Evolutionary conservation across 2,888 invertebrate species (phyloP), one percentile per base, ranked within the genome.

Genomic region (Agrotis exclamationis): DNA sequence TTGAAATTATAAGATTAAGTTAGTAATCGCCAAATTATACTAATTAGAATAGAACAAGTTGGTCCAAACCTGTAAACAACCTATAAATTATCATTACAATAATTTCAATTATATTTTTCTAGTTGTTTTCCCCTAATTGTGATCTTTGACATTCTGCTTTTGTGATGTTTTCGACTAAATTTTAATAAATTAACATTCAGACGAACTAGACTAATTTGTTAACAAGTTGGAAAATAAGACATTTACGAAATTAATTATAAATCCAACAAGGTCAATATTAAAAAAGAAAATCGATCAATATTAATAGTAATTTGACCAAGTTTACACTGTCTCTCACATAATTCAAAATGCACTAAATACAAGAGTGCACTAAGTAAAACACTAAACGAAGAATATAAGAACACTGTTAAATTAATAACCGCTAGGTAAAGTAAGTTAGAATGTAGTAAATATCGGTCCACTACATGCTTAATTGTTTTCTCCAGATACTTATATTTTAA

Each of bases 11-110:
- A 63, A 28, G 13, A 22, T 50, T 53, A 24, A 9, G 11, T 54
- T 63, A 48, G 44, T 47, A 60, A 76, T 73, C 3, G 39, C 9
- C 3, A 14, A 53, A 73, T 76, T 76, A 79, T 79, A 53, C 73
- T 33, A 79, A 79, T 58, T n/a, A 4, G 14, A 75, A 45, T 3
- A 57, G 1, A 63, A 44, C 47, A 33, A 33, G 51, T 58, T 57
- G 18, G 14, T 33, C 13, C 24, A 20, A 47, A 53, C 20, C 16
- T 51, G 60, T 65, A 79, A 75, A 65, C 63, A 79, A 58, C 56
- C 7, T 18, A 62, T 9, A 22, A 7, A 63, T n/a, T 33, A 56
- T 3, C 14, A 28, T 28, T 57, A n/a, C 6, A 53, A 48, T 14
- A 13, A 33, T 51, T 56, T 24, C 3, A 33, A 45, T 24, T 57